phyloP scores from a whole-genome alignment of 2,113 vertebrate genomes.

The Prunella fulvescens region DNA sequence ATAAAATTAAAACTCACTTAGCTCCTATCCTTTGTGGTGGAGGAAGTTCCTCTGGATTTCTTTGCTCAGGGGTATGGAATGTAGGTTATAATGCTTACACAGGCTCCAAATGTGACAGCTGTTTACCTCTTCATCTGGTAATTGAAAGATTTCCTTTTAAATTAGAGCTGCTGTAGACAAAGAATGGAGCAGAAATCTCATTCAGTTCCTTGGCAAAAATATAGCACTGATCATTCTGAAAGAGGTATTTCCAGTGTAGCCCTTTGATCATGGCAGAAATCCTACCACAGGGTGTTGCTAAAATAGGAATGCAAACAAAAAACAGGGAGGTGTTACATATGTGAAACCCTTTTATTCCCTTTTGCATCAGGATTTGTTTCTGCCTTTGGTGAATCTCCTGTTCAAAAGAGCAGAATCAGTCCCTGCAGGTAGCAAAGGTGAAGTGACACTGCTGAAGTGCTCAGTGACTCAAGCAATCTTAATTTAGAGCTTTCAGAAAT shows the following conservation, averaged over 20 bases:
- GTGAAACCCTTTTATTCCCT: neutral
- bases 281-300: neutral
- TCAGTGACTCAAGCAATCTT: neutral
- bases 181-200: neutral
- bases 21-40: neutral
- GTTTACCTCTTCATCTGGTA: conserved; percentile 61
- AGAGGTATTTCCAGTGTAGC: neutral
- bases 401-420: neutral
- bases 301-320: conserved; percentile 3
- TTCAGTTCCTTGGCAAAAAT: conserved; percentile 17
- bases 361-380: neutral
- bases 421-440: neutral
- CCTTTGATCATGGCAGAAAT: neutral
- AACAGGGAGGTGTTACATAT: neutral
- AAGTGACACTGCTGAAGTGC: neutral
- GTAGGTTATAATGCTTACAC: conserved; percentile 41
- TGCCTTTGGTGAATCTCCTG: neutral
- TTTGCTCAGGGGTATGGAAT: conserved; percentile 28
- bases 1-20: neutral
- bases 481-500: neutral
- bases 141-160: conserved; percentile 51
- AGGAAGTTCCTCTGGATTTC: neutral
- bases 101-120: conserved; percentile 50
- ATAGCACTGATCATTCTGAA: neutral
- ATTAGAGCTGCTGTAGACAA: conserved; percentile 40